Percentiles rank a stretch among this genome's conserved stretches.
phyloP scores from a whole-genome alignment of 1,140 invertebrate genomes.

The Hyles euphorbiae region DNA sequence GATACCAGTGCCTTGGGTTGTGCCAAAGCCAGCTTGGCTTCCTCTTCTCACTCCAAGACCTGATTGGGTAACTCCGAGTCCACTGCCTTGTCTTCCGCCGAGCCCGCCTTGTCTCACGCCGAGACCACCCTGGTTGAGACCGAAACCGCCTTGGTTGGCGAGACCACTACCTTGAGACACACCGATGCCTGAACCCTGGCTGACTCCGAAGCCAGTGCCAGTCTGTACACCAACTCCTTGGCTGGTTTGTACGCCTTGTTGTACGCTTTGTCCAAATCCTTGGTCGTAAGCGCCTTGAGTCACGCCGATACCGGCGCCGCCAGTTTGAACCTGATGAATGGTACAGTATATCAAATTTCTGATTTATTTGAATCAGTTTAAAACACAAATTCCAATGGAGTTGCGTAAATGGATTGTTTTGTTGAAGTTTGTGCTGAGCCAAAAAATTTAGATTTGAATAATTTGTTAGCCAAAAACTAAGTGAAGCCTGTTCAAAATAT shows the following conservation, averaged over 20 bases:
- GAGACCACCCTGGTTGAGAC: constrained; percentile 6
- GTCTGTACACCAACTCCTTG: too few relatives aligned
- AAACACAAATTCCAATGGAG: too few relatives aligned
- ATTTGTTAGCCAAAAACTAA: too few relatives aligned
- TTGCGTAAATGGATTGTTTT: too few relatives aligned
- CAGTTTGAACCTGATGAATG: too few relatives aligned
- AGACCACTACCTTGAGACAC: constrained; percentile 15
- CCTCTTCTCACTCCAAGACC: constrained; percentile 8
- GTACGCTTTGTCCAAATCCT: constrained; percentile 2
- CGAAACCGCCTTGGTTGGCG: constrained; percentile 9
- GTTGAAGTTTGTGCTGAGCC: too few relatives aligned
- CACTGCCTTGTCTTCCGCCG: neutral
- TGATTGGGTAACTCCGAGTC: constrained; percentile 7
- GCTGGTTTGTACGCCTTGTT: too few relatives aligned
- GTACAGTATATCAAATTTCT: too few relatives aligned
- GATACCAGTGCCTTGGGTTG: constrained; percentile 12
- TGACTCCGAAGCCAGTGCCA: constrained; percentile 6
- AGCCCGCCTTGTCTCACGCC: neutral
- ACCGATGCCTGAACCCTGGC: neutral
- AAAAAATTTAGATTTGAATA: too few relatives aligned
- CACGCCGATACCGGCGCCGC: too few relatives aligned
- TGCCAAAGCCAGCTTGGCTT: constrained; percentile 13
- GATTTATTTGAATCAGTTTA: too few relatives aligned
- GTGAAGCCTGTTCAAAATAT: too few relatives aligned
- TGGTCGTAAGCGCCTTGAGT: neutral